These are phyloP conservation scores for Muschampia plurimacula DNA, from an alignment of 2,888 invertebrate genomes.

Conservation along the genomic window DNA sequence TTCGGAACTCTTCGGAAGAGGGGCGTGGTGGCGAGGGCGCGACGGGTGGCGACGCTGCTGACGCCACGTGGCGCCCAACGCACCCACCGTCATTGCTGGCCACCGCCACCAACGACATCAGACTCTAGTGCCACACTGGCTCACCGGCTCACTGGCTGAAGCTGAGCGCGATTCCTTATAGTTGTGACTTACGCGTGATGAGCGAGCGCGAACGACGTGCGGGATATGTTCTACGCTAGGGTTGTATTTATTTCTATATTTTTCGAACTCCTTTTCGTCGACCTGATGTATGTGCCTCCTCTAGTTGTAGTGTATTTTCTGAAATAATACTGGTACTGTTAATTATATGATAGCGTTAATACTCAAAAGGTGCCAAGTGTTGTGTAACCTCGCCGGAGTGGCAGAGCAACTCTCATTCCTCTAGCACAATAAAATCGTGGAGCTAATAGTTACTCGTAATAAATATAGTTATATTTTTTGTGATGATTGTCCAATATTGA, in stretches of 20 bases:
- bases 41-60: slow-evolving; percentile 33
- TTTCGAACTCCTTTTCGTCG: slow-evolving; percentile 73
- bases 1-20: slow-evolving; percentile 51
- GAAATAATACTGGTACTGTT: slow-evolving; percentile 61
- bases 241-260: slow-evolving; percentile 73
- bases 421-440: slow-evolving; percentile 71
- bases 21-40: slow-evolving; percentile 40
- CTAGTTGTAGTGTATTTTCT: slow-evolving; percentile 64
- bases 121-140: slow-evolving; percentile 50
- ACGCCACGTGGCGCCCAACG: slow-evolving; percentile 52
- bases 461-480: slow-evolving; percentile 51
- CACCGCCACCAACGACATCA: slow-evolving; percentile 68
- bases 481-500: slow-evolving; percentile 60
- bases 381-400: slow-evolving; percentile 59
- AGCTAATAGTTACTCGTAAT: slow-evolving; percentile 58
- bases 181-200: slow-evolving; percentile 20
- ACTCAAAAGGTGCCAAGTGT: slow-evolving; percentile 78
- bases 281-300: slow-evolving; percentile 77
- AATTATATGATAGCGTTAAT: slow-evolving; percentile 71
- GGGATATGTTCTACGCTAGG: slow-evolving; percentile 45
- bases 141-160: slow-evolving; percentile 3
- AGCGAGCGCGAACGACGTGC: slow-evolving; percentile 21
- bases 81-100: slow-evolving; percentile 51
- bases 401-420: slow-evolving; percentile 74
- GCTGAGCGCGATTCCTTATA: neutral